phyloP scores from a whole-genome alignment of 2,113 vertebrate species.

The Limanda limanda region DNA sequence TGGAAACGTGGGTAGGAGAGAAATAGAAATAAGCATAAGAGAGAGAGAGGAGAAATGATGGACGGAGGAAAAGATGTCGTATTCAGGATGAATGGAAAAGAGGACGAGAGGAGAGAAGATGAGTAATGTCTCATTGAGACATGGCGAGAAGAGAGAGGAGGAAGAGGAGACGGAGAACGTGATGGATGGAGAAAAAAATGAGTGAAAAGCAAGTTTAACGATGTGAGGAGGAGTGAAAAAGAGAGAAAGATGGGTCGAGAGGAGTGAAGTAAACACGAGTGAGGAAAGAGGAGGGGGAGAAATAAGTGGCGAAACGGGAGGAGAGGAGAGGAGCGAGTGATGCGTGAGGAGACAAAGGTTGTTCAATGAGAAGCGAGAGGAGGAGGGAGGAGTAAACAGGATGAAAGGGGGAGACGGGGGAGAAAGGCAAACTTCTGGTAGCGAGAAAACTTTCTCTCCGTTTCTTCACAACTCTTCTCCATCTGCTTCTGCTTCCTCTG shows the following conservation, averaged over 20 bases:
- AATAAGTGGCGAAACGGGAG: background rate
- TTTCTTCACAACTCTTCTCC: constrained; percentile 48
- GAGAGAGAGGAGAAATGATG: background rate
- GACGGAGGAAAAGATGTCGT: background rate
- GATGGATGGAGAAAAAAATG: constrained; percentile 6
- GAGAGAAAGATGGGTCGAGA: background rate
- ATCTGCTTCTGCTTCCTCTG: constrained; percentile 53
- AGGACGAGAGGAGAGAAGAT: background rate
- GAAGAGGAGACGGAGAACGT: background rate
- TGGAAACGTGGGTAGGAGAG: background rate
- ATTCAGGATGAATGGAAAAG: background rate
- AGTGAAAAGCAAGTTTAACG: background rate
- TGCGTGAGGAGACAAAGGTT: constrained; percentile 7
- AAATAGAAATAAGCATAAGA: background rate
- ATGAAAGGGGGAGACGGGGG: background rate
- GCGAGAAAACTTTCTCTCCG: constrained; percentile 34
- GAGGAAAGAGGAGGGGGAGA: background rate
- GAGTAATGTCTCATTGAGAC: background rate
- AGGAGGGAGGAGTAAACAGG: background rate
- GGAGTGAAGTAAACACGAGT: background rate
- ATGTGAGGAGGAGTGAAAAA: background rate
- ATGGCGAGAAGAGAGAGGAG: background rate
- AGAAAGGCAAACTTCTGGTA: constrained; percentile 40
- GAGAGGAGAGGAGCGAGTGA: background rate
- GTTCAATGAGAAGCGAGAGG: background rate